These are phyloP conservation scores for Trogon melanurus DNA, from an alignment of 2,113 vertebrate species.

Conservation along the genomic window DNA sequence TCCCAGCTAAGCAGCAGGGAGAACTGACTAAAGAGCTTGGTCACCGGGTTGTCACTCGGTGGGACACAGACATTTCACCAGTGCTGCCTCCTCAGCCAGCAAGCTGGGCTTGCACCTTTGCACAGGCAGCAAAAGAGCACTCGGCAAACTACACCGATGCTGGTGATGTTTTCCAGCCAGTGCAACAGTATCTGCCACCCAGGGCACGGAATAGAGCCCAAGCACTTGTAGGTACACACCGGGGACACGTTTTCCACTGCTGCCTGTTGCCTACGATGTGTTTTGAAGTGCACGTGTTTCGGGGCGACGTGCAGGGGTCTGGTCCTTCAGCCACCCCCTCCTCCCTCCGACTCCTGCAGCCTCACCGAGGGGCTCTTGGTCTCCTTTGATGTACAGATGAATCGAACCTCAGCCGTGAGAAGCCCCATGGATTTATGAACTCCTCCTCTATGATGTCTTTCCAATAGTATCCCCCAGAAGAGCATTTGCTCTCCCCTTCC, in stretches of 20 bases:
- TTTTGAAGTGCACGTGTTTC: background rate
- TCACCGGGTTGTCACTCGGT: fast-evolving
- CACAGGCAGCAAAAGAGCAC: background rate
- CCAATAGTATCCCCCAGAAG: constrained; percentile 55
- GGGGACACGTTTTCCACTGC: fast-evolving
- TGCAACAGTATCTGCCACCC: fast-evolving
- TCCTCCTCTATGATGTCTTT: constrained; percentile 65
- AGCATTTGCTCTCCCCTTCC: constrained; percentile 33
- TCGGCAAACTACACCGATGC: fast-evolving
- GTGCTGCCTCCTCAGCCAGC: background rate
- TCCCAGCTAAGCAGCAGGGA: background rate
- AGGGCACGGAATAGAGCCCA: fast-evolving
- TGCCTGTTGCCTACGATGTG: fast-evolving
- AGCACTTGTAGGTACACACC: fast-evolving
- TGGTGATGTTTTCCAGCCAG: background rate
- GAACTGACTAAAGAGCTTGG: too few relatives aligned
- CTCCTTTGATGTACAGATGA: constrained; percentile 56
- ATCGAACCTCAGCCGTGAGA: background rate
- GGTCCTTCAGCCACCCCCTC: background rate
- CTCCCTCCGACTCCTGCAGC: background rate
- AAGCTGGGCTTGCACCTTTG: background rate
- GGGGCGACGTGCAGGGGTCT: background rate
- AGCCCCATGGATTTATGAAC: constrained; percentile 58
- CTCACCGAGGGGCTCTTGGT: background rate
- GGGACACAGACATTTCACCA: background rate